phyloP scores from a whole-genome alignment of 2,797 vertebrate species.

The Acrossocheilus fasciatus region DNA sequence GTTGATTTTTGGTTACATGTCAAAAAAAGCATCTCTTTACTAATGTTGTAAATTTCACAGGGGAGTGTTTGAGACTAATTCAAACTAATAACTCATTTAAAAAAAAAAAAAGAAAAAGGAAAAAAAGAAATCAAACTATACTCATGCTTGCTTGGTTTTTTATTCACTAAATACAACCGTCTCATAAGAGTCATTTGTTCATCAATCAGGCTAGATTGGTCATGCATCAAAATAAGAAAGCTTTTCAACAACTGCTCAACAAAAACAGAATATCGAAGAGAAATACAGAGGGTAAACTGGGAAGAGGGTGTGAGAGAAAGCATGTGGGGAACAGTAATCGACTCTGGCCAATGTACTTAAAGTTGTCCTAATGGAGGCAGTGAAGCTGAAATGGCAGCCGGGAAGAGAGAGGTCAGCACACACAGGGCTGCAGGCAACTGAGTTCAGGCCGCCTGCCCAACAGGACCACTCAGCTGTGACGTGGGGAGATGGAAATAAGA shows the following conservation, averaged over 20 bases:
- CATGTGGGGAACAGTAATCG: constrained; percentile 50
- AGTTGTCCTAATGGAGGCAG: constrained; percentile 78
- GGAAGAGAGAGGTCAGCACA: constrained; percentile 75
- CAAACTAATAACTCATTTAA: not conserved
- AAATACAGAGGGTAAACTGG: constrained; percentile 2
- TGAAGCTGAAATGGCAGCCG: constrained; percentile 79
- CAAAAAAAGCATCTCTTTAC: not conserved
- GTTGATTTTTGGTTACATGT: not conserved
- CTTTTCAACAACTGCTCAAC: constrained; percentile 41
- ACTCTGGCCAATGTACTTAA: constrained; percentile 70
- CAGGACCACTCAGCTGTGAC: constrained; percentile 63
- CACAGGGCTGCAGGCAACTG: constrained; percentile 69
- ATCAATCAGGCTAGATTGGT: not conserved
- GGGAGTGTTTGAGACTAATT: not conserved
- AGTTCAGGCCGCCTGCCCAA: constrained; percentile 42
- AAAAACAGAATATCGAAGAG: constrained; percentile 25
- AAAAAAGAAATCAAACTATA: not conserved
- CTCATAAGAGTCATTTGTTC: not conserved
- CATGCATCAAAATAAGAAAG: constrained; percentile 29
- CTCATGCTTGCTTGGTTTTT: not conserved
- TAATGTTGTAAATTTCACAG: not conserved
- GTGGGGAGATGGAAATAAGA: constrained; percentile 1
- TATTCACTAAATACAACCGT: not conserved
- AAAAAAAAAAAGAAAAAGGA: too few relatives aligned
- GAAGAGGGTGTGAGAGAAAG: constrained; percentile 50